Evolutionary conservation across 2,797 vertebrate species (phyloP), one percentile per base, ranked within the genome.

Genomic region (Meda fulgida): DNA sequence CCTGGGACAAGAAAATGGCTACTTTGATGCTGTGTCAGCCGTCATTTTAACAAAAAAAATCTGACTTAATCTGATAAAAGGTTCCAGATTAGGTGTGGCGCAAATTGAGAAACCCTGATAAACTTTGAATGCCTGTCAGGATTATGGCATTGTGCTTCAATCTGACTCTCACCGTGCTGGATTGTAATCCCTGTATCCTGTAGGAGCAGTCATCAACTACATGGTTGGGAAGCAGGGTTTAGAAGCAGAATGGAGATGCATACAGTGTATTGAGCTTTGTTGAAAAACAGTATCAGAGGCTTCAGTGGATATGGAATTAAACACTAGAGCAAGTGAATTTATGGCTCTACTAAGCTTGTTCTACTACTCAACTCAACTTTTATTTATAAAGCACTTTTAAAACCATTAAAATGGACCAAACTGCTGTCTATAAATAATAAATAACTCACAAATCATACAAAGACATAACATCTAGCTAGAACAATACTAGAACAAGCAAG

Each of bases 1-100:
- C 85, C 87, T 85, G 85, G 40, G 69, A 73, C 80, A 83, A 87
- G 86, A 88, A 87, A 83, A 76, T 48, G 71, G 71, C 29, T 14
- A 23, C 26, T 79, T 29, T 84, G 70, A 70, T 26, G 71, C 76
- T 80, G 53, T 58, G 51, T 87, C 84, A 43, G 43, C 60, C 76
- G 85, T 78, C 66, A 65, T 72, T 73, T 84, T 71, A 81, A 86
- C 77, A 71, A 48, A 90, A 92, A 53, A 87, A 90, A 90, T 92
- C 89, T 87, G 86, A 85, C 84, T 82, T 92, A 93, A 93, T 93
- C 91, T 92, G 90, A 92, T 93, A 92, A 93, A 93, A 92, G 89
- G 87, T 88, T 60, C 36, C 84, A 91, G 92, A 94, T 93, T 93
- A 92, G 29, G 36, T 65, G 53, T 38, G 63, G 43, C n/a, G 71